Base-by-base conservation (phyloP, 2,113 vertebrate genomes). In the Paralichthys olivaceus region DNA sequence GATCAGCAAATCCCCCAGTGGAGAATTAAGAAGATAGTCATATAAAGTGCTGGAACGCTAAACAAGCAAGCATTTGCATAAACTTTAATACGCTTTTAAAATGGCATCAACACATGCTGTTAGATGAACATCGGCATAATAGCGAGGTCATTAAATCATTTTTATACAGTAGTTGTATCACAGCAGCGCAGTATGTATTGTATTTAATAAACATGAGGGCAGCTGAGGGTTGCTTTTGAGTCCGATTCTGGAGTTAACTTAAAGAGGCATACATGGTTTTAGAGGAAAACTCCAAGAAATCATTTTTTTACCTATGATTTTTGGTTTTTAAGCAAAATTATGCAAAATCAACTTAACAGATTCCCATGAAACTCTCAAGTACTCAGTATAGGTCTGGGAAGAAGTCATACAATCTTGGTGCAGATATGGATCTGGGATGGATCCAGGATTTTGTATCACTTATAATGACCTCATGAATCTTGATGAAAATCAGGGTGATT, bases 81-180 rank as follows among this genome's bases (percentile, higher is more conserved):
- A 79, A 77, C 34, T 72, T 85, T 70, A 76, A 79, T 80, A 84
- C 26, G 75, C 71, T 37, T 72, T 85, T 65, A 83, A 84, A 86
- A 59, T 43, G 55, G 60, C 56, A 40, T 58, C 59, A 53, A 72
- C 63, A 70, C 68, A 79, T 47, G 40, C 54, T 55, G 40, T 72
- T 53, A n/a, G 71, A 80, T 67, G 59, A 84, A 57, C 62, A 47
- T 49, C 34, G 15, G 73, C 25, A 56, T 53, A 37, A 59, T 34
- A 59, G 15, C 2, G 13, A 61, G 40, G 28, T 70, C 57, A 66
- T 47, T 77, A 68, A 84, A 74, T 67, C 20, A 5, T 54, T 58
- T 40, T 75, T 72, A 79, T 14, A 55, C 53, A 55, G 53, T 43
- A 7, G 66, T 25, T 70, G 53, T 49, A 43, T 68, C 32, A 22